Evolutionary conservation across 2,797 vertebrate genomes (phyloP), one percentile per base, ranked within the genome.

Genomic region (Australoheros facetus): DNA sequence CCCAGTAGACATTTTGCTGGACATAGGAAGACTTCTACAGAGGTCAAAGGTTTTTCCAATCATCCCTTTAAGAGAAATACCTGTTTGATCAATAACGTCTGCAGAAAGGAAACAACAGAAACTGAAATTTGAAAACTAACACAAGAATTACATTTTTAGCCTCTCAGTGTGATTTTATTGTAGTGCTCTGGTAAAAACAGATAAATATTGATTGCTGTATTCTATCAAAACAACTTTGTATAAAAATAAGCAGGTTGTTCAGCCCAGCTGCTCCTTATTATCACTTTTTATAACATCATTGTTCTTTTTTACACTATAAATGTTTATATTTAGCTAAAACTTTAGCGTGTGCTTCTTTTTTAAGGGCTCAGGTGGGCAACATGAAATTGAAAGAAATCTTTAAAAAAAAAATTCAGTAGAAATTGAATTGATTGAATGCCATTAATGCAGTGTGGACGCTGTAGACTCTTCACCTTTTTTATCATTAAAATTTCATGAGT

Each of bases 21-120:
- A 93, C 89, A 82, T 95, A 95, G 92, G 95, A 96, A 96, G 95
- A 96, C 95, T 96, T 96, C 94, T 95, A 95, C 94, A 95, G 96
- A 96, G 95, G 94, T 95, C 94, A 95, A 93, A 95, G 89, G 83
- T 95, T 91, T 86, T 87, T 89, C 88, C 90, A 84, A 93, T 92
- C 86, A 93, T 94, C 95, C 94, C 94, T 95, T 94, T 94, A 92
- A 95, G 94, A 96, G 94, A 96, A 95, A 94, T 89, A 94, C 82
- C 79, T 76, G 71, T 93, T 95, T 84, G 76, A 83, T 89, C 55
- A 62, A 4, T 48, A 94, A 87, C 81, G 84, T 88, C 32, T 81
- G 88, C 91, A 90, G 91, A 90, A 90, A 85, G 81, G 37, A 90
- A 89, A 85, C 81, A 89, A 90, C 54, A 85, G 60, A 90, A 90